Evolutionary conservation across 2,113 vertebrate species (phyloP), one percentile per base, ranked within the genome.

Genomic region (Scomber colias): DNA sequence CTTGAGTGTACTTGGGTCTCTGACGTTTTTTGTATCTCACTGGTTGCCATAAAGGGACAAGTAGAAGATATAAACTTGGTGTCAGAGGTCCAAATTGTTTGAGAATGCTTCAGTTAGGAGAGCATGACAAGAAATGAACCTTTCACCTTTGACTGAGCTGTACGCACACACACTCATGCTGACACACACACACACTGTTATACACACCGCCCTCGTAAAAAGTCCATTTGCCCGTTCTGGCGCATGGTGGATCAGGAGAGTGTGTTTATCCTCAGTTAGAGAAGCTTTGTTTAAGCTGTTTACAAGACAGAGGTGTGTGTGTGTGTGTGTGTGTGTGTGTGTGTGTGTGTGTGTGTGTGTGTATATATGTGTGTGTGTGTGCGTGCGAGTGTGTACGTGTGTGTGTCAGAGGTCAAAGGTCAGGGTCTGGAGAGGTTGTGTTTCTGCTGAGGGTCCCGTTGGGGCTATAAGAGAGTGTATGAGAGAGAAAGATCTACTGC

Each of bases 381-480:
- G 21, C 21, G 75, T 40, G 30, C 35, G 11, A 76, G 86, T 16
- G 70, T 80, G 86, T 16, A 67, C 74, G 75, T 80, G 77, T 78
- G 77, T 82, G 79, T 86, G 60, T 86, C 84, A 77, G 68, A 87
- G 92, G 92, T 93, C 86, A 81, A 79, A 94, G 94, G 94, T 95
- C 82, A 93, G 86, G 90, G 91, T 91, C 91, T 93, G 91, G 92
- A 87, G 71, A 92, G 91, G 86, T 88, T 89, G 85, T 88, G 89
- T 89, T 85, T 84, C 90, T 76, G 66, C 70, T 61, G 86, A 89
- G 71, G 76, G 91, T 90, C 93, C 92, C 94, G 54, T 45, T 83
- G 90, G 92, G 92, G 86, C 83, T 77, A 11, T 92, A 83, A 50
- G 54, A 53, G 78, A 79, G 74, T 75, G 82, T 86, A 87, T 76